Conservation (phyloP, 2,888 invertebrate genomes). For the Idaea aversata region DNA sequence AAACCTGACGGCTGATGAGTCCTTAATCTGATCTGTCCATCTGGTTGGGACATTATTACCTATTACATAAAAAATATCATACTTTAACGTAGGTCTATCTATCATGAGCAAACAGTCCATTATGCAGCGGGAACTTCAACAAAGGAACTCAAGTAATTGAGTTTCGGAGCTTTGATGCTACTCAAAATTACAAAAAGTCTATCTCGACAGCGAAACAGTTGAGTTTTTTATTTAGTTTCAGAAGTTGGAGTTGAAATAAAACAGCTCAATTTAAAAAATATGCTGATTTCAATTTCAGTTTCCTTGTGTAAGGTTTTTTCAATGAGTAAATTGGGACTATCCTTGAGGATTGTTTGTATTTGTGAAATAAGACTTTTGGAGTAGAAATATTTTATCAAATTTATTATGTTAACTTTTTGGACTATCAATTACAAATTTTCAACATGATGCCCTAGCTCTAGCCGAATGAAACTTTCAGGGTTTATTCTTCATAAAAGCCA, state of each 20-base stretch:
- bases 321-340: not conserved
- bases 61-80: not conserved
- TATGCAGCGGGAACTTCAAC: slow-evolving; percentile 12
- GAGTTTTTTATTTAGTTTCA: not conserved
- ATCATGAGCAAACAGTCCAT: not conserved
- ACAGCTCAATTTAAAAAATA: slow-evolving; percentile 1
- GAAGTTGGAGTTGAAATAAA: not conserved
- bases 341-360: not conserved
- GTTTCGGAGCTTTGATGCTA: slow-evolving; percentile 13
- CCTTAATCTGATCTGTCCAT: too few species aligned
- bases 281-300: not conserved
- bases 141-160: slow-evolving; percentile 18
- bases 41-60: too few species aligned
- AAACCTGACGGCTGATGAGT: too few species aligned
- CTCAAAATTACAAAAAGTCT: slow-evolving; percentile 2
- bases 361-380: not conserved
- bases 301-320: not conserved
- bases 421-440: too few species aligned
- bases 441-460: too few species aligned
- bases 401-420: too few species aligned
- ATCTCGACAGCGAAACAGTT: not conserved
- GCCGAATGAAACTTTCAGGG: too few species aligned
- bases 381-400: not conserved
- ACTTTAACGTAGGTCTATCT: not conserved
- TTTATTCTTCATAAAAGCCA: too few species aligned